Evolutionary conservation across 2,113 vertebrate genomes (phyloP), one percentile per base, ranked within the genome.

Genomic region (Barbus barbus): DNA sequence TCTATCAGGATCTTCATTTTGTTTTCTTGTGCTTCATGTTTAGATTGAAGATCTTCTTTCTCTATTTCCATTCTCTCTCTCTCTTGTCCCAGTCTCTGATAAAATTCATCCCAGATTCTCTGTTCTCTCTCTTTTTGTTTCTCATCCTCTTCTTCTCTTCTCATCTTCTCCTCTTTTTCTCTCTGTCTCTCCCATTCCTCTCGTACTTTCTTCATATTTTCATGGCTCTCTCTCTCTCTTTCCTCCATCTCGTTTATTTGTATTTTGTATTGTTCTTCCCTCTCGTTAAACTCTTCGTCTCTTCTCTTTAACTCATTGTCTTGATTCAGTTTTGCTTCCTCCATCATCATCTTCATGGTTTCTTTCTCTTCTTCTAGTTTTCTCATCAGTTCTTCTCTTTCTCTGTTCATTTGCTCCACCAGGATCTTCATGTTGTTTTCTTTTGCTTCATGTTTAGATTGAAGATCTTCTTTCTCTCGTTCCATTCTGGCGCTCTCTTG

Each of bases 161-260:
- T 75, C 67, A 16, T 72, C 13, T 9, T 65, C 44, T 75, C 22
- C 4, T 22, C 36, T 1, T 71, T 33, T 41, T 44, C 22, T 69
- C 2, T 20, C 28, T 76, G 28, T 60, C 48, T 12, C 4, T 20
- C 31, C 78, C 11, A 9, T 79, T 72, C 44, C n/a, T 46, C 56
- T 51, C n/a, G 9, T 14, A 81, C 77, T 74, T 51, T 71, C 78
- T 65, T 60, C 16, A 28, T 26, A 2, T 65, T 41, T 38, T 14
- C 5, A 12, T 44, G n/a, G 3, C 20, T 53, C 18, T 84, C 60
- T 71, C 24, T 16, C 56, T 80, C 65, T 61, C 18, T 24, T 2
- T 26, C 7, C 51, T 77, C 22, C 22, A 20, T 48, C 18, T 84
- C 5, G n/a, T 85, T 9, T 31, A 85, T 14, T 53, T 80, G 31